Evolutionary conservation across 2,888 invertebrate species (phyloP).

Genomic region (Thecophora atra): DNA sequence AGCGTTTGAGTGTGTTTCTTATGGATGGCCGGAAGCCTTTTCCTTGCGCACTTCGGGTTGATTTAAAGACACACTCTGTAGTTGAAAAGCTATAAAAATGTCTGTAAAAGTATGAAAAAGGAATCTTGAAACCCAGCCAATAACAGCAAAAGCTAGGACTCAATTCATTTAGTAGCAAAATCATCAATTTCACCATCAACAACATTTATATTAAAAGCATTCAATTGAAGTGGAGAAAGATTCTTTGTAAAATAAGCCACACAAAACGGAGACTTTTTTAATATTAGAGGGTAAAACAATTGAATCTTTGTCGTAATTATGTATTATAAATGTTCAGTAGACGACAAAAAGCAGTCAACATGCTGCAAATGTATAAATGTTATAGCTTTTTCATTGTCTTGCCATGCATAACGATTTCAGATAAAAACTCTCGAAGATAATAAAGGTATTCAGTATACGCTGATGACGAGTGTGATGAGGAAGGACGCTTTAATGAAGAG

Average conservation of each 20-base stretch:
- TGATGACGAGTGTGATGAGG: neutral
- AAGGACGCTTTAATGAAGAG: neutral
- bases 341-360: neutral
- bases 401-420: neutral
- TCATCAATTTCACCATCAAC: too few relatives aligned
- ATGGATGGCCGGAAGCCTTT: neutral
- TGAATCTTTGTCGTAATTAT: too few relatives aligned
- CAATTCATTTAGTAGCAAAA: slow-evolving; percentile 7
- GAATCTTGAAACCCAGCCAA: neutral
- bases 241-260: too few relatives aligned
- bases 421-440: neutral
- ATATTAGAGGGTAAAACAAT: too few relatives aligned
- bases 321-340: slow-evolving; percentile 1
- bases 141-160: neutral
- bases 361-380: neutral
- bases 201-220: neutral
- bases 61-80: neutral
- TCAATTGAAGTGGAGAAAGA: slow-evolving; percentile 1
- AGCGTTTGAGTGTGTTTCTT: neutral
- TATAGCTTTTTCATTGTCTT: neutral
- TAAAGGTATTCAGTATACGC: neutral
- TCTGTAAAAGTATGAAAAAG: neutral
- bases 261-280: too few relatives aligned
- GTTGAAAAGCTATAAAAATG: neutral
- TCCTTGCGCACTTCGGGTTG: neutral